Conservation (phyloP, 1,140 invertebrate species). For the Trichoplusia ni region DNA sequence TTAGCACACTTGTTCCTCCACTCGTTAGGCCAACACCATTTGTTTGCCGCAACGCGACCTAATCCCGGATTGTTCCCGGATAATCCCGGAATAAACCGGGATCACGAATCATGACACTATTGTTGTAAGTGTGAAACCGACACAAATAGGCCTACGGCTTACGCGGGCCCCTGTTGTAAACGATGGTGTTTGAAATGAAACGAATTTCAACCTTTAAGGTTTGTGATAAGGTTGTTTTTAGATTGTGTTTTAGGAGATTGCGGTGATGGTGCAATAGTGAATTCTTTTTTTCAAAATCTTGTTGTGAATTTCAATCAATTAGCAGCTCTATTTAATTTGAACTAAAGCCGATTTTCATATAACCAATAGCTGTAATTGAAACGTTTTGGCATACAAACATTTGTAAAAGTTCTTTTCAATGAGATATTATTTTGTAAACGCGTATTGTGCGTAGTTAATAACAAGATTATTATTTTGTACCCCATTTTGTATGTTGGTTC, state of each 20-base stretch:
- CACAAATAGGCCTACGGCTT: constrained; percentile 80
- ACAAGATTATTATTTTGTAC: constrained; percentile 66
- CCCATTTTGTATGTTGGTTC: constrained; percentile 55
- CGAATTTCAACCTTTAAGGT: constrained; percentile 9
- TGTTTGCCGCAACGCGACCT: constrained; percentile 77
- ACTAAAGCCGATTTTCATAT: constrained; percentile 34
- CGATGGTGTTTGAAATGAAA: neutral
- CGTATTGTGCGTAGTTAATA: constrained; percentile 68
- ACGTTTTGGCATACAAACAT: neutral
- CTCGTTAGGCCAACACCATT: constrained; percentile 66
- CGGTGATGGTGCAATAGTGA: constrained; percentile 38
- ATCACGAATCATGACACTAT: constrained; percentile 82
- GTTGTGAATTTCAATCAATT: neutral
- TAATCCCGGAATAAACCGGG: constrained; percentile 76
- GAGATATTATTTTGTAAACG: constrained; percentile 65
- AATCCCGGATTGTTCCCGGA: constrained; percentile 71
- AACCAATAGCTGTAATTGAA: neutral
- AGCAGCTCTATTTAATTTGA: neutral
- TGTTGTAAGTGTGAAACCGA: constrained; percentile 82
- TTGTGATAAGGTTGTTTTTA: neutral
- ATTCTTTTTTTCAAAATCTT: constrained; percentile 46
- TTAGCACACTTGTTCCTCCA: constrained; percentile 72
- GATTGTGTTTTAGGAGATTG: neutral
- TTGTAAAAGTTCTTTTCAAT: constrained; percentile 43
- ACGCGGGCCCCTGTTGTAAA: constrained; percentile 46